Percentiles rank a stretch among this genome's conserved stretches.
Conservation (phyloP, 1,140 invertebrate genomes). For the Brachionus plicatilis region DNA sequence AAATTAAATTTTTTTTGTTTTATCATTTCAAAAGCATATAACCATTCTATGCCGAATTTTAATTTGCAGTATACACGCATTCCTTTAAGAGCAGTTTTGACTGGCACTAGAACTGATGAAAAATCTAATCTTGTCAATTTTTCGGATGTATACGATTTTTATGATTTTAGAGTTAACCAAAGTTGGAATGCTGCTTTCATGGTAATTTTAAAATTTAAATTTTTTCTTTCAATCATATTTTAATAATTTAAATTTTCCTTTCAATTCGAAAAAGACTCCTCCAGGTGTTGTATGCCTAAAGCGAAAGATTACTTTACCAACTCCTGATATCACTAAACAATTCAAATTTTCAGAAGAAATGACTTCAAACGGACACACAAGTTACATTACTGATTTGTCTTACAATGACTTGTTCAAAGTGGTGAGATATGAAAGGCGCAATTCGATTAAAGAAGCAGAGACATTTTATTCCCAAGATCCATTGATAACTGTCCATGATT, state of each 20-base stretch:
- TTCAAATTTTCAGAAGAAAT: slow-evolving; percentile 36
- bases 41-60: slow-evolving; percentile 19
- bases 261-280: not conserved
- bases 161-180: slow-evolving; percentile 24
- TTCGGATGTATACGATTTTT: slow-evolving; percentile 4
- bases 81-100: slow-evolving; percentile 16
- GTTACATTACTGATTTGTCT: not conserved
- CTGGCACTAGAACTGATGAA: not conserved
- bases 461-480: slow-evolving; percentile 3
- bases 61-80: not conserved
- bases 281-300: not conserved
- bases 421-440: not conserved
- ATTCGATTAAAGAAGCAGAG: not conserved
- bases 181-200: not conserved
- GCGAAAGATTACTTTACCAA: not conserved
- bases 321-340: not conserved
- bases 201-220: not conserved
- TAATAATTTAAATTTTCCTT: too few relatives aligned
- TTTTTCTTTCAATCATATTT: not conserved
- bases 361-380: not conserved
- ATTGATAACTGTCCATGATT: not conserved
- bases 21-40: not conserved
- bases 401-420: not conserved
- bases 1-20: not conserved
- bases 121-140: not conserved